A percentile compares a stretch with the other conserved stretches of the same genome.
Conservation (phyloP, 2,888 invertebrate genomes). For the Eupeodes luniger region DNA sequence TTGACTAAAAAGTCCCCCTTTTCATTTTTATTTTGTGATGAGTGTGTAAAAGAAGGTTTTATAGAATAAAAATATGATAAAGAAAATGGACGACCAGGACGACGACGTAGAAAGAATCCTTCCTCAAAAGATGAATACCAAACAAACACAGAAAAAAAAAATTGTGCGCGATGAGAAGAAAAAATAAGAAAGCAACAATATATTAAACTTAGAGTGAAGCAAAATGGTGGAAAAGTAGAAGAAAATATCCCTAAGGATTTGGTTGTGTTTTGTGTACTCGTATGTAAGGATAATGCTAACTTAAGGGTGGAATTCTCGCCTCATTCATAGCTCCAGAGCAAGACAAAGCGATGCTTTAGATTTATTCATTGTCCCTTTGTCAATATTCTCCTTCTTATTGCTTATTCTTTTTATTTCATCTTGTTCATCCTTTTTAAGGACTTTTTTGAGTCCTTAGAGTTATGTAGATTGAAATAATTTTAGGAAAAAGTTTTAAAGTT, state of each 20-base stretch:
- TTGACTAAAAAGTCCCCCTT: conserved; percentile 34
- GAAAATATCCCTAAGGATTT: conserved; percentile 29
- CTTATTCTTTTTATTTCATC: not conserved
- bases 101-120: conserved; percentile 60
- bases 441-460: not conserved
- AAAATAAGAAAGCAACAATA: conserved; percentile 29
- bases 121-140: conserved; percentile 41
- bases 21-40: not conserved
- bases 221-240: conserved; percentile 68
- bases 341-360: conserved; percentile 49
- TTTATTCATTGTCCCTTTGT: conserved; percentile 63
- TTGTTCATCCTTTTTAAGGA: not conserved
- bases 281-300: conserved; percentile 1
- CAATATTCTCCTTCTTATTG: conserved; percentile 9
- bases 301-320: conserved; percentile 65
- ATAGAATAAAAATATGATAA: conserved; percentile 63
- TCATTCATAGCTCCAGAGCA: conserved; percentile 24
- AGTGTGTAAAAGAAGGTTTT: not conserved
- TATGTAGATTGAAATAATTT: not conserved
- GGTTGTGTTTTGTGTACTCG: not conserved
- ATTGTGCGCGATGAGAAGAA: conserved; percentile 1
- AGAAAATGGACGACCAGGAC: conserved; percentile 56
- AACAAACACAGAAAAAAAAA: conserved; percentile 36
- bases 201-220: conserved; percentile 26
- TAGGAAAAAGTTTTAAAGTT: not conserved